Evolutionary conservation across 2,797 vertebrate genomes (phyloP).

Genomic region (Danionella dracula): DNA sequence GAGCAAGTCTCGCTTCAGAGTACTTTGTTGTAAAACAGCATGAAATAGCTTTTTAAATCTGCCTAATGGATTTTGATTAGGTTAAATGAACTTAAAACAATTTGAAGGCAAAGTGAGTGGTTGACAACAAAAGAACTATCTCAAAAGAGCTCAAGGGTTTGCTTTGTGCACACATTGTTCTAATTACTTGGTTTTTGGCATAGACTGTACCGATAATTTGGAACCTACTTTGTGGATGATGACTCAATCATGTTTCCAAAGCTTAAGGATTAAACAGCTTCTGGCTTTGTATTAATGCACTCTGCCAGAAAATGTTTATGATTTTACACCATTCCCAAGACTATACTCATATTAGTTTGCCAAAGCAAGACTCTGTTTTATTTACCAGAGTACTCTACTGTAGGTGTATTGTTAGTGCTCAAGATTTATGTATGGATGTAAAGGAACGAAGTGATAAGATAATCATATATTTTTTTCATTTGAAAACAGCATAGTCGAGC

Average conservation of each 20-base stretch:
- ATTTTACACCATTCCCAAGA: conserved; percentile 34
- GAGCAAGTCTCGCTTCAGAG: no score
- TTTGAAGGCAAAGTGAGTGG: neutral
- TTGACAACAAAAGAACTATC: neutral
- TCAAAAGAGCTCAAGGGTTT: neutral
- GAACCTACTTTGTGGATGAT: conserved; percentile 27
- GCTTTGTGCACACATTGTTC: neutral
- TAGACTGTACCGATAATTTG: conserved; percentile 5
- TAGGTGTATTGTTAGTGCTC: neutral
- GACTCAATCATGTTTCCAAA: conserved; percentile 17
- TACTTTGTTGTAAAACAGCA: neutral
- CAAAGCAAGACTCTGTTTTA: conserved; percentile 9
- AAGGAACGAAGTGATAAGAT: neutral
- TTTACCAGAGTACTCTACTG: conserved; percentile 1
- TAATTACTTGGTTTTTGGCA: neutral
- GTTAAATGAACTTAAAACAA: neutral
- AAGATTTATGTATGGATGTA: neutral
- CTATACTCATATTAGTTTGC: conserved; percentile 34
- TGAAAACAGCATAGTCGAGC: no score
- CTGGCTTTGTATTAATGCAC: conserved; percentile 12
- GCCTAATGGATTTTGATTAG: neutral
- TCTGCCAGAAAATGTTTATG: conserved; percentile 26
- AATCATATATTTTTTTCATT: no score
- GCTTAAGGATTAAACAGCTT: conserved; percentile 30
- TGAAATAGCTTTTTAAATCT: neutral